Conservation (phyloP, 2,797 vertebrate species). For the Taenioides sp. region DNA sequence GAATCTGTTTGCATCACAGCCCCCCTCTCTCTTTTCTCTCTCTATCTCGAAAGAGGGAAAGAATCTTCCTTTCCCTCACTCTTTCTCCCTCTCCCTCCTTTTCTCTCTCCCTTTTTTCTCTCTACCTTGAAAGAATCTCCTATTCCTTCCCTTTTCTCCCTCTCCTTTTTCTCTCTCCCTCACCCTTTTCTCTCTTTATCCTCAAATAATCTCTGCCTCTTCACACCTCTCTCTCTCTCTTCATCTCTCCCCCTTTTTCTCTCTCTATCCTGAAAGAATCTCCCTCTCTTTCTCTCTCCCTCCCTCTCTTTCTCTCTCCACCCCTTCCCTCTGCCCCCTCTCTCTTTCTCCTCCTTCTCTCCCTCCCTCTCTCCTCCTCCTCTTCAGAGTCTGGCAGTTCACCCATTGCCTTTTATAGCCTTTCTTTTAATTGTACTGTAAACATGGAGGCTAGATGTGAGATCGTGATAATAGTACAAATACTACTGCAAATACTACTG, state of each 20-base stretch:
- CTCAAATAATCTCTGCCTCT: background rate
- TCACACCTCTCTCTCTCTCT: background rate
- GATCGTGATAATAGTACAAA: no score
- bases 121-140: no score
- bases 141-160: background rate
- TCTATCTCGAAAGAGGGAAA: no score
- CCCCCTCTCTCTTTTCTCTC: background rate
- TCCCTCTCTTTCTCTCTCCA: background rate
- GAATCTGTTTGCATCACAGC: no score
- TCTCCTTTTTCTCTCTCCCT: background rate
- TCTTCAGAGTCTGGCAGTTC: conserved; percentile 66
- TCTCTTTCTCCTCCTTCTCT: background rate
- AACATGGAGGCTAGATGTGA: no score
- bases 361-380: no score
- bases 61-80: no score
- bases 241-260: background rate
- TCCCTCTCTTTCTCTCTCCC: background rate
- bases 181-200: background rate
- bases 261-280: background rate
- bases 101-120: background rate
- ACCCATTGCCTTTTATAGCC: conserved; percentile 84
- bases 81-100: background rate
- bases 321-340: no score
- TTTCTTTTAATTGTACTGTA: conserved; percentile 75
- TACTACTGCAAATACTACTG: no score